A percentile compares a stretch with the other conserved stretches of the same genome.
Conservation (phyloP, 1,140 invertebrate species). For the Heliconius himera region DNA sequence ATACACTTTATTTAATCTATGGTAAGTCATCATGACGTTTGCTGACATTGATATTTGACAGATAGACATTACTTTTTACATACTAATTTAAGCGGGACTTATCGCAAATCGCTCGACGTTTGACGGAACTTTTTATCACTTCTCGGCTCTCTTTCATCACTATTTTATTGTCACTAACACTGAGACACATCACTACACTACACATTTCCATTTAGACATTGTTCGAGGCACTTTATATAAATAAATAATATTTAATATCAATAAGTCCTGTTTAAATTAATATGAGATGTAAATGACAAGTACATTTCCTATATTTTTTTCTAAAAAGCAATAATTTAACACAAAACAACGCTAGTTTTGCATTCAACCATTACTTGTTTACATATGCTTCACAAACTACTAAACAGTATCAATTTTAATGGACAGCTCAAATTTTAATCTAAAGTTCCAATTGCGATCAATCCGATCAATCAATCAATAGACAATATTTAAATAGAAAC, state of each 20-base stretch:
- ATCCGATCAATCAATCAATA: neutral
- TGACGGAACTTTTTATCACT: neutral
- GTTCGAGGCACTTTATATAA: neutral
- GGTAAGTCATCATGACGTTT: slow-evolving; percentile 1
- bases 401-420: neutral
- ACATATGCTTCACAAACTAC: neutral
- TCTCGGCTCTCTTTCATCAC: neutral
- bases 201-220: neutral
- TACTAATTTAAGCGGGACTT: neutral
- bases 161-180: neutral
- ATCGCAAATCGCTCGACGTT: neutral
- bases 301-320: neutral
- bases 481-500: slow-evolving; percentile 6
- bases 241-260: neutral
- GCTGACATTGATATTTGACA: slow-evolving; percentile 7
- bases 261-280: neutral
- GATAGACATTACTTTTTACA: neutral
- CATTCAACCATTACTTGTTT: neutral
- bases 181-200: neutral
- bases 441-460: neutral
- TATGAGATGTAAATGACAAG: neutral
- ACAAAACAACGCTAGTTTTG: neutral
- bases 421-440: neutral
- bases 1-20: neutral
- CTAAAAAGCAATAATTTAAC: neutral